phyloP scores from a whole-genome alignment of 1,140 invertebrate species.

The Saccostrea cuccullata region DNA sequence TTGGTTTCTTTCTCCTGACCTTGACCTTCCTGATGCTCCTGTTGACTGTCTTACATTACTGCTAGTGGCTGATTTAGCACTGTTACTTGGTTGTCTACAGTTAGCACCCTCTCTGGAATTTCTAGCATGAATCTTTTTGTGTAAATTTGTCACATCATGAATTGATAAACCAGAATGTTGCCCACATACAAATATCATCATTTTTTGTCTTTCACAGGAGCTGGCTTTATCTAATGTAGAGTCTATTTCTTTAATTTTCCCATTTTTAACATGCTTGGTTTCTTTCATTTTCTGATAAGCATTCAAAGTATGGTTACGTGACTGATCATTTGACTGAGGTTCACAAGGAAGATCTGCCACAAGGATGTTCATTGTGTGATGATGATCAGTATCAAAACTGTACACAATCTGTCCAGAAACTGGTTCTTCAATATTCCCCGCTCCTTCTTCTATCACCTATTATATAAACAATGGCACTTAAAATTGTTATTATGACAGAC shows the following conservation, averaged over 20 bases:
- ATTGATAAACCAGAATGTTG: constrained; percentile 49
- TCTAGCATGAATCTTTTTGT: background rate
- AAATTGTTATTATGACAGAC: too few relatives aligned
- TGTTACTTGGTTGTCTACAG: background rate
- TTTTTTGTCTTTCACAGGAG: constrained; percentile 31
- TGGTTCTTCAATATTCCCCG: background rate
- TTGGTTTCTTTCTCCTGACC: background rate
- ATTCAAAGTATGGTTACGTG: background rate
- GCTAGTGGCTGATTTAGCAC: background rate
- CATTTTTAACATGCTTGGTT: background rate
- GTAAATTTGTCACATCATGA: constrained; percentile 43
- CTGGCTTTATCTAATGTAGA: background rate
- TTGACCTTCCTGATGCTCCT: background rate
- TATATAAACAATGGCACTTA: background rate
- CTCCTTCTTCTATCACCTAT: background rate
- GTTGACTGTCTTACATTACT: background rate
- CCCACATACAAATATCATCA: constrained; percentile 54
- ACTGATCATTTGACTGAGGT: constrained; percentile 7
- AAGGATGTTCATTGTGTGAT: constrained; percentile 60
- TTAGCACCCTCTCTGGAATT: background rate
- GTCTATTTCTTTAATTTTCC: background rate
- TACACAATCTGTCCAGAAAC: constrained; percentile 45
- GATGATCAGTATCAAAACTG: constrained; percentile 52
- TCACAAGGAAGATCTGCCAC: constrained; percentile 54
- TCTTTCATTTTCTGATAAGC: background rate